These are phyloP conservation scores for Hirtodrosophila trivittata DNA, from an alignment of 2,888 invertebrate species.

Conservation along the genomic window DNA sequence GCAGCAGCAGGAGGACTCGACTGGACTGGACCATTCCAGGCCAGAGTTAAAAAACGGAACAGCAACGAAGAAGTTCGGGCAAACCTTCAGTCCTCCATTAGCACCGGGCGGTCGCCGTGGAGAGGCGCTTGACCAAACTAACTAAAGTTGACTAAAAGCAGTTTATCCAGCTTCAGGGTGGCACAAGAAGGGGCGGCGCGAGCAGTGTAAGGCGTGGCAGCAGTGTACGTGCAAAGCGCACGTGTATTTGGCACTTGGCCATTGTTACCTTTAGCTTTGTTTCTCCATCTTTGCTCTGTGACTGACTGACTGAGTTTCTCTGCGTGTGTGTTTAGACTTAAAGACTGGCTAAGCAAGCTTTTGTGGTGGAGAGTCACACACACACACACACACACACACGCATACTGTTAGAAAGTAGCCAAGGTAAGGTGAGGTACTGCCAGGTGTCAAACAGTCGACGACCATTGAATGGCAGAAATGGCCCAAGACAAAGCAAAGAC, in stretches of 20 bases:
- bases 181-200: slow-evolving; percentile 4
- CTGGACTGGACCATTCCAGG: slow-evolving; percentile 29
- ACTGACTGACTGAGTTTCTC: slow-evolving; percentile 37
- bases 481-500: slow-evolving; percentile 42
- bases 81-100: slow-evolving; percentile 52
- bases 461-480: slow-evolving; percentile 48
- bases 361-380: slow-evolving; percentile 56
- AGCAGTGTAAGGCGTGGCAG: slow-evolving; percentile 27
- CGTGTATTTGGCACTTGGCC: slow-evolving; percentile 76
- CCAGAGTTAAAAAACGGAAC: slow-evolving; percentile 49
- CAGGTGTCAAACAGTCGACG: slow-evolving; percentile 60
- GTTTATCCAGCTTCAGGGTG: slow-evolving; percentile 60
- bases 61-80: slow-evolving; percentile 33
- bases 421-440: slow-evolving; percentile 3
- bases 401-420: not conserved
- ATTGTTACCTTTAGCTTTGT: slow-evolving; percentile 73
- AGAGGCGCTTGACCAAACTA: slow-evolving; percentile 63
- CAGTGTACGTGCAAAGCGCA: slow-evolving; percentile 62
- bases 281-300: slow-evolving; percentile 62
- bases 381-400: slow-evolving; percentile 30
- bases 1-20: slow-evolving; percentile 7
- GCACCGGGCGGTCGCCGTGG: slow-evolving; percentile 48
- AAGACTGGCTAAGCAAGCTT: slow-evolving; percentile 76
- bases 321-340: slow-evolving; percentile 44
- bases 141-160: slow-evolving; percentile 79